phyloP scores from a whole-genome alignment of 2,797 vertebrate species.

The Danio albolineatus region DNA sequence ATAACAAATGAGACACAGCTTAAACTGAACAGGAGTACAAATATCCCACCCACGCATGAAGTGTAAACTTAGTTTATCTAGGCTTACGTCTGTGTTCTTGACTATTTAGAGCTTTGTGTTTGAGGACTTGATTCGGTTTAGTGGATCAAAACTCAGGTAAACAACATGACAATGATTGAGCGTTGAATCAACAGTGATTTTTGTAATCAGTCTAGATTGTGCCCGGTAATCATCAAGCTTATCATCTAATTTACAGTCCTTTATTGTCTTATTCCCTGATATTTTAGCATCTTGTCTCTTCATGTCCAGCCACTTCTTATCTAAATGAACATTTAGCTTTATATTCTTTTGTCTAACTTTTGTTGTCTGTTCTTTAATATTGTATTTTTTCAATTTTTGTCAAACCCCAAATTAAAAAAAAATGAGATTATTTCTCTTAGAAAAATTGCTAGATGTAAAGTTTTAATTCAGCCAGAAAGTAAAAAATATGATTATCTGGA shows the following conservation, averaged over 20 bases:
- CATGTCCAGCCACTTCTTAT: too few species aligned
- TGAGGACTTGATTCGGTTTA: not conserved
- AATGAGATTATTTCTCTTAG: too few species aligned
- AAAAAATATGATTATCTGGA: too few species aligned
- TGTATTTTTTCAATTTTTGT: too few species aligned
- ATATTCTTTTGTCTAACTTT: too few species aligned
- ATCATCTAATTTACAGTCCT: not conserved
- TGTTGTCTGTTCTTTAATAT: too few species aligned
- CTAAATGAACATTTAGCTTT: too few species aligned
- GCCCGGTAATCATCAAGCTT: not conserved
- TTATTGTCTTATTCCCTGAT: not conserved
- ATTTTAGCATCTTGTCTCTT: too few species aligned
- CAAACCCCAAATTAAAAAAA: too few species aligned
- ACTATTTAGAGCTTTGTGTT: constrained; percentile 2
- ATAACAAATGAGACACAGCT: constrained; percentile 6
- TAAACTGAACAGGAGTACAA: constrained; percentile 7
- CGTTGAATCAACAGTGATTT: not conserved
- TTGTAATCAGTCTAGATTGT: not conserved
- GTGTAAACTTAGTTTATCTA: constrained; percentile 6
- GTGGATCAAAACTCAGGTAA: not conserved
- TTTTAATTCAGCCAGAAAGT: too few species aligned
- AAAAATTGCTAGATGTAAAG: too few species aligned
- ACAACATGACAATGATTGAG: not conserved
- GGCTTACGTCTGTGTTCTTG: not conserved
- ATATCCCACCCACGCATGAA: not conserved